Evolutionary conservation across 2,797 vertebrate species (phyloP), one percentile per base, ranked within the genome.

Genomic region (Enteromius thamalakanensis): DNA sequence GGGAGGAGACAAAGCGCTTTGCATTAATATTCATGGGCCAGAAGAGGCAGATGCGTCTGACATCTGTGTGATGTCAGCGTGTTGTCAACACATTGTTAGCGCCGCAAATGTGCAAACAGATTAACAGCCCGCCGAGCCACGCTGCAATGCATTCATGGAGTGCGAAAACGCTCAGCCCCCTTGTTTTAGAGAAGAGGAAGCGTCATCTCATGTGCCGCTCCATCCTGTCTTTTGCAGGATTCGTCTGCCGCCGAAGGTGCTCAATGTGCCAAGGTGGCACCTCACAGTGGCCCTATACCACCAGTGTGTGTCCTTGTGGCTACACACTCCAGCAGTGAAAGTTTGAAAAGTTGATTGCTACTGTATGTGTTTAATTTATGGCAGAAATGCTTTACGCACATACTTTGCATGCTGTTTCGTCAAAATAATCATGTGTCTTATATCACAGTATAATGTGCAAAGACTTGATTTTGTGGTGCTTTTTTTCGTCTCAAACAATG

Each of bases 41-140:
- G 85, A 89, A 90, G 45, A 90, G 90, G 91, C 94, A 95, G 94
- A 95, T 96, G 94, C 89, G 90, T 85, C 77, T 92, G 92, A 94
- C 94, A 95, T 95, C 94, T 95, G 94, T 91, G 91, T 90, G 91
- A 92, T 93, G 93, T 94, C 95, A 95, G 90, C 89, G 83, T 91
- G 92, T 93, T 95, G 94, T 94, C 94, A 94, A 94, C 94, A 93
- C 93, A 91, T 91, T 93, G 94, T 94, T 94, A 95, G 93, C 89
- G 77, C 91, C 68, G 83, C 90, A 89, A 94, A 93, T 89, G 91
- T 93, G 92, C 91, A 89, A 93, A 91, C 91, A 87, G 93, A 93
- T 93, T 91, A 92, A 91, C 89, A 89, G 88, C 85, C 88, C 76
- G 80, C 81, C 83, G 78, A 87, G 88, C 87, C 67, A 72, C 49